Evolutionary conservation across 2,797 vertebrate species (phyloP).

Genomic region (Karalla daura): DNA sequence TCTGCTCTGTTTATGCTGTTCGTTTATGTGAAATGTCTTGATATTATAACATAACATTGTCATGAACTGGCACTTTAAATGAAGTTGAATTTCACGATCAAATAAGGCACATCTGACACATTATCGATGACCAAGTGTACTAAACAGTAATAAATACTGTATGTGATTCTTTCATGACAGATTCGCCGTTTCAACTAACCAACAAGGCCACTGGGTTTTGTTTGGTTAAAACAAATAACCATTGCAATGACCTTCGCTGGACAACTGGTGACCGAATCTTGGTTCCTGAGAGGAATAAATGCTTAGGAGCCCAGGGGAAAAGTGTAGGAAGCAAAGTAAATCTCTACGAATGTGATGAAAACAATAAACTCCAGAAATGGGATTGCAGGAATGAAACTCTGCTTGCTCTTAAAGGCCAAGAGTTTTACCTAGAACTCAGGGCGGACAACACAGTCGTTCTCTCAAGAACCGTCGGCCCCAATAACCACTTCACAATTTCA

Average conservation of each 20-base stretch:
- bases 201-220: slow-evolving; percentile 55
- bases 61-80: too few species aligned
- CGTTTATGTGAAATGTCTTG: too few species aligned
- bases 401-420: slow-evolving; percentile 84
- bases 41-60: too few species aligned
- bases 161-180: slow-evolving; percentile 31
- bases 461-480: slow-evolving; percentile 81
- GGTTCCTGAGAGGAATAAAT: slow-evolving; percentile 77
- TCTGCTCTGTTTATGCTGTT: too few species aligned
- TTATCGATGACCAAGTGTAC: too few species aligned
- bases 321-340: slow-evolving; percentile 82
- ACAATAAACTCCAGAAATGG: slow-evolving; percentile 89
- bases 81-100: too few species aligned
- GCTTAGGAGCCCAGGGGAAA: slow-evolving; percentile 86
- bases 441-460: slow-evolving; percentile 73
- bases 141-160: not conserved
- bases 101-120: too few species aligned
- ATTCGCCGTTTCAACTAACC: slow-evolving; percentile 58
- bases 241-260: slow-evolving; percentile 83
- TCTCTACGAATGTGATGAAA: slow-evolving; percentile 86
- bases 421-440: slow-evolving; percentile 86
- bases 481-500: slow-evolving; percentile 87
- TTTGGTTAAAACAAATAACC: slow-evolving; percentile 19
- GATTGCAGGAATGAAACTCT: slow-evolving; percentile 89
- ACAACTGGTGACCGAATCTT: slow-evolving; percentile 86